Conservation (phyloP, 1,140 invertebrate genomes). For the Pectinophora gossypiella region DNA sequence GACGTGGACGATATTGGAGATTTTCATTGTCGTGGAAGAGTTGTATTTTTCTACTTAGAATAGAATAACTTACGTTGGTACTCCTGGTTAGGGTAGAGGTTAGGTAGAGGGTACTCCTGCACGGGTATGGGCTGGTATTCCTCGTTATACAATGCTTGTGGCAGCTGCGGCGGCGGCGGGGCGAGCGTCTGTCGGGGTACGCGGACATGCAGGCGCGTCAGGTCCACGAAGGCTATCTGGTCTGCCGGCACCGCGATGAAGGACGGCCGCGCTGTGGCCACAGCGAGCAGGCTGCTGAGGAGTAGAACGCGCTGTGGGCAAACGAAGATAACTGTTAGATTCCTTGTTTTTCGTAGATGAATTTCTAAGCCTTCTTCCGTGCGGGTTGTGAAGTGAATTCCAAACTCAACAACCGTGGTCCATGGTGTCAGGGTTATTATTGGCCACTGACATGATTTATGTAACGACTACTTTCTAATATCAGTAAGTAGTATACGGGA, state of each 20-base stretch:
- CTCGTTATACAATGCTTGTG: constrained; percentile 40
- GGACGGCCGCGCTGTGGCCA: constrained; percentile 66
- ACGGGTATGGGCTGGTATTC: constrained; percentile 47
- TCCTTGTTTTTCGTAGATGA: too few species aligned
- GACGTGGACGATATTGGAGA: too few species aligned
- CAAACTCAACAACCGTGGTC: too few species aligned
- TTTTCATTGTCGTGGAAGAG: too few species aligned
- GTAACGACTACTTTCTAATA: too few species aligned
- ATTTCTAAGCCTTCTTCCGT: too few species aligned
- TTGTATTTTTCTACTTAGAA: too few species aligned
- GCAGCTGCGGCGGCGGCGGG: constrained; percentile 31
- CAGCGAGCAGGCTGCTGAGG: constrained; percentile 38
- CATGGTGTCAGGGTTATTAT: too few species aligned
- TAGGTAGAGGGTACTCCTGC: constrained; percentile 49
- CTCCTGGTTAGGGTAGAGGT: constrained; percentile 6
- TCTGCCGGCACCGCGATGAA: constrained; percentile 78
- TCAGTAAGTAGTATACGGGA: too few species aligned
- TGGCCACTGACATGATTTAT: too few species aligned
- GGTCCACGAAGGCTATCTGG: constrained; percentile 72
- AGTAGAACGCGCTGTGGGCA: constrained; percentile 44
- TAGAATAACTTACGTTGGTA: constrained; percentile 13
- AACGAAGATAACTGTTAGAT: too few species aligned
- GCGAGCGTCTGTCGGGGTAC: constrained; percentile 58
- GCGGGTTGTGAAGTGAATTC: too few species aligned
- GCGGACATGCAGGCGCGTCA: constrained; percentile 37